Percentiles rank a stretch among this genome's conserved stretches.
Conservation (phyloP, 1,140 invertebrate genomes). For the Trichoplusia ni region DNA sequence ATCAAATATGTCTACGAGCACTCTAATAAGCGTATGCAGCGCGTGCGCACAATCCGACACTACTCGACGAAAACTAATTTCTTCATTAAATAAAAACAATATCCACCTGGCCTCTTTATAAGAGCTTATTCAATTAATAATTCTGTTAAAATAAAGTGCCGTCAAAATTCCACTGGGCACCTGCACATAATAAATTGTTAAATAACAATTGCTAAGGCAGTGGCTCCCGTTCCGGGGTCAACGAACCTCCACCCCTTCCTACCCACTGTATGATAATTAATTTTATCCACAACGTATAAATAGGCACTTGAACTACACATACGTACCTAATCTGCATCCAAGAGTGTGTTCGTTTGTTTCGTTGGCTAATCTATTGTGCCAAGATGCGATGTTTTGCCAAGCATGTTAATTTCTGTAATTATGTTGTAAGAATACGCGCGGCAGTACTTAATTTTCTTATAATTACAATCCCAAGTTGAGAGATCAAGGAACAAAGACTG, state of each 20-base stretch:
- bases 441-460: background rate
- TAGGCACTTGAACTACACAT: slow-evolving; percentile 21
- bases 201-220: slow-evolving; percentile 35
- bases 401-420: background rate
- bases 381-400: background rate
- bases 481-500: background rate
- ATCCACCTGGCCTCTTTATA: slow-evolving; percentile 2
- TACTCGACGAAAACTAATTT: background rate
- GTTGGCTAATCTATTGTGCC: slow-evolving; percentile 4
- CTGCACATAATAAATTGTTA: slow-evolving; percentile 36
- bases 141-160: slow-evolving; percentile 24
- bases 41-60: background rate
- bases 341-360: background rate
- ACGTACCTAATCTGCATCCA: slow-evolving; percentile 29
- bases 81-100: slow-evolving; percentile 20
- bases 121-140: slow-evolving; percentile 12
- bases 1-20: background rate
- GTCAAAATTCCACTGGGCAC: slow-evolving; percentile 29
- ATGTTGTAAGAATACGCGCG: slow-evolving; percentile 3
- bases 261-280: slow-evolving; percentile 38
- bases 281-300: slow-evolving; percentile 36
- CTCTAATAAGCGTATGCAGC: background rate
- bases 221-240: slow-evolving; percentile 33
- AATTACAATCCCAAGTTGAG: background rate
- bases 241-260: slow-evolving; percentile 35